Percentiles rank a stretch among this genome's conserved stretches.
phyloP scores from a whole-genome alignment of 1,140 invertebrate species.

The Acromyrmex echinatior region DNA sequence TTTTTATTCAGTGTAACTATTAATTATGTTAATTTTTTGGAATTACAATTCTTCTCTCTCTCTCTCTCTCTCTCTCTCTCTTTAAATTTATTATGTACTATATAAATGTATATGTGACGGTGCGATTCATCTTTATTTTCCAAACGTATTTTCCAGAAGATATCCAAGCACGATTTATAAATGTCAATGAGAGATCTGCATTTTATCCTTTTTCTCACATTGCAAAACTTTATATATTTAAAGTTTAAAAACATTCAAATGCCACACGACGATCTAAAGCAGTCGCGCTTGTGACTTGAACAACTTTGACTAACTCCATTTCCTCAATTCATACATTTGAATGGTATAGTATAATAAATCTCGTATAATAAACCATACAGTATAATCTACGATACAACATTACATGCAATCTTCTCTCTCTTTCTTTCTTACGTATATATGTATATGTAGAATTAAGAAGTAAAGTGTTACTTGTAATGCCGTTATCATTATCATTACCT shows the following conservation, averaged over 20 bases:
- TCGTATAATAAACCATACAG: background rate
- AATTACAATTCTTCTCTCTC: background rate
- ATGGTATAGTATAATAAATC: background rate
- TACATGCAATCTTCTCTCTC: background rate
- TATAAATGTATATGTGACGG: background rate
- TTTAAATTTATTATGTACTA: background rate
- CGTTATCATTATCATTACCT: no score
- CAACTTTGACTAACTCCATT: slow-evolving; percentile 18
- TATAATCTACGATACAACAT: background rate
- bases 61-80: no score
- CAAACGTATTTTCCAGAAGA: background rate
- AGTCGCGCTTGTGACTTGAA: background rate
- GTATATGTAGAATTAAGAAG: background rate
- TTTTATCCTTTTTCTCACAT: slow-evolving; percentile 16
- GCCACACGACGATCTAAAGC: slow-evolving; percentile 26
- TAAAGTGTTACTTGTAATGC: no score
- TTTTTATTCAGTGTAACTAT: background rate
- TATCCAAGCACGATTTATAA: background rate
- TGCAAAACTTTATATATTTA: slow-evolving; percentile 9
- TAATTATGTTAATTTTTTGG: background rate
- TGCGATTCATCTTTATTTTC: background rate
- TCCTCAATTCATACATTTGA: slow-evolving; percentile 8
- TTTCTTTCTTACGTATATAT: background rate
- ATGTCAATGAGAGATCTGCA: background rate
- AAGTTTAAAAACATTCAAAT: slow-evolving; percentile 33